These are phyloP conservation scores for Caenorhabditis latens DNA, from an alignment of 1,140 invertebrate species.

Conservation along the genomic window DNA sequence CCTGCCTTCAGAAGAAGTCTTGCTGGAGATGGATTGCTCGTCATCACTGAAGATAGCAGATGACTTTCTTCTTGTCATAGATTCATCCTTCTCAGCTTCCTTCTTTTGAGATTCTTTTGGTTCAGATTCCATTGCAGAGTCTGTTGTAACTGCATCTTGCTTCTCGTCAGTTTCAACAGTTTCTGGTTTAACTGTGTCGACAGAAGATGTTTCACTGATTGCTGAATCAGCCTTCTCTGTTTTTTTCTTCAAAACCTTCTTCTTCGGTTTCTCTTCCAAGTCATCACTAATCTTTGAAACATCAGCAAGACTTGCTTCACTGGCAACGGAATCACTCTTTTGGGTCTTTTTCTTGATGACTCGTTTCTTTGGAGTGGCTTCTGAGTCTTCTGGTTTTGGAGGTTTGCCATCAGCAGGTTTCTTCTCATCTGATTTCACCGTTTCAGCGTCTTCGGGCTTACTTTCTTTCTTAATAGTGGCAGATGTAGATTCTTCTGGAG, in stretches of 20 bases:
- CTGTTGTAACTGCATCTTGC: slow-evolving; percentile 20
- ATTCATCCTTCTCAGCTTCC: slow-evolving; percentile 49
- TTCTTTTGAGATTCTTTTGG: slow-evolving; percentile 39
- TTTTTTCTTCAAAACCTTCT: slow-evolving; percentile 36
- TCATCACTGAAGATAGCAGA: slow-evolving; percentile 48
- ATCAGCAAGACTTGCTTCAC: slow-evolving; percentile 39
- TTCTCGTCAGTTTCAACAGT: slow-evolving; percentile 34
- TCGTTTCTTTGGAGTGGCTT: not conserved
- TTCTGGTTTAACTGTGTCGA: slow-evolving; percentile 48
- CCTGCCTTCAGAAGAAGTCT: slow-evolving; percentile 38
- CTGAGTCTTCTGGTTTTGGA: slow-evolving; percentile 14
- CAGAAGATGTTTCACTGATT: slow-evolving; percentile 18
- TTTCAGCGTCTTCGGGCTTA: not conserved
- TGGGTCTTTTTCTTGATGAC: slow-evolving; percentile 50
- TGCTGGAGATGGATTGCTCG: slow-evolving; percentile 31
- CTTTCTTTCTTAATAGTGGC: slow-evolving; percentile 10
- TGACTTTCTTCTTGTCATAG: slow-evolving; percentile 51
- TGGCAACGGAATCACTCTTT: slow-evolving; percentile 43
- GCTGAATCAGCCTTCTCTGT: slow-evolving; percentile 19
- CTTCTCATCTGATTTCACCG: slow-evolving; percentile 3
- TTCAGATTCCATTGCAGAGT: slow-evolving; percentile 61
- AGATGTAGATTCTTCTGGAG: not conserved
- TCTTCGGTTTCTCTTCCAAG: slow-evolving; percentile 42
- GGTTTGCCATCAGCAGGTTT: not conserved
- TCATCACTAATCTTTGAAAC: slow-evolving; percentile 22